Percentiles rank a stretch among this genome's conserved stretches.
Evolutionary conservation across 2,888 invertebrate species (phyloP).

Genomic region (Hirtodrosophila cameraria): DNA sequence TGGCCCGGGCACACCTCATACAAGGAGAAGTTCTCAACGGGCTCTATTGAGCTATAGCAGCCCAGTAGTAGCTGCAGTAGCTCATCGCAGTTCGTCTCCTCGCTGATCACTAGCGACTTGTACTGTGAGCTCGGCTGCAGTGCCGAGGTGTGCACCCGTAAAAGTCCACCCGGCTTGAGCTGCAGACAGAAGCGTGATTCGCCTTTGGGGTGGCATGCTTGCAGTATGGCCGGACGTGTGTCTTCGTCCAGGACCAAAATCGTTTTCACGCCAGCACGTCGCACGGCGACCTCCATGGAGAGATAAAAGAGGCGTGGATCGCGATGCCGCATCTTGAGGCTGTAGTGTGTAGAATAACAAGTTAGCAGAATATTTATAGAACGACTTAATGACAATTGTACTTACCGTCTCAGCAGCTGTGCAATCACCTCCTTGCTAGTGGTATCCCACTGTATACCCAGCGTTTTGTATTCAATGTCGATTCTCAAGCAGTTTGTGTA

Average conservation of each 20-base stretch:
- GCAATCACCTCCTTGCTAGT: slow-evolving; percentile 94
- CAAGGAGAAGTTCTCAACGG: slow-evolving; percentile 93
- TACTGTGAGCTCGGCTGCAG: slow-evolving; percentile 96
- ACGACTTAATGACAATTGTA: neutral
- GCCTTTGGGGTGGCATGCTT: slow-evolving; percentile 96
- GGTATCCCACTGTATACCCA: slow-evolving; percentile 94
- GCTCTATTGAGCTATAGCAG: slow-evolving; percentile 93
- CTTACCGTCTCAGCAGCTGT: slow-evolving; percentile 92
- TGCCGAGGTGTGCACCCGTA: slow-evolving; percentile 96
- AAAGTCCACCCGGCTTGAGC: slow-evolving; percentile 94
- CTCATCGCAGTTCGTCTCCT: slow-evolving; percentile 94
- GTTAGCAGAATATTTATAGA: neutral
- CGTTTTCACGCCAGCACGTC: slow-evolving; percentile 92
- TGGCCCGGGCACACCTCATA: slow-evolving; percentile 93
- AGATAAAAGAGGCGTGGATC: slow-evolving; percentile 96
- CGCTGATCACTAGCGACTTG: slow-evolving; percentile 95
- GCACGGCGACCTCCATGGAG: slow-evolving; percentile 96
- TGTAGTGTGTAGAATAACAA: slow-evolving; percentile 26
- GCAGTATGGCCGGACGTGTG: slow-evolving; percentile 94
- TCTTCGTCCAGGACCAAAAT: slow-evolving; percentile 94
- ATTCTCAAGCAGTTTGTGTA: slow-evolving; percentile 94
- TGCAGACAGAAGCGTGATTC: slow-evolving; percentile 96
- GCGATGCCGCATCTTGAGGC: slow-evolving; percentile 92
- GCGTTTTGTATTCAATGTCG: slow-evolving; percentile 97
- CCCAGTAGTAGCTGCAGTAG: slow-evolving; percentile 92